phyloP scores from a whole-genome alignment of 1,140 invertebrate species.

The Arctopsyche grandis region DNA sequence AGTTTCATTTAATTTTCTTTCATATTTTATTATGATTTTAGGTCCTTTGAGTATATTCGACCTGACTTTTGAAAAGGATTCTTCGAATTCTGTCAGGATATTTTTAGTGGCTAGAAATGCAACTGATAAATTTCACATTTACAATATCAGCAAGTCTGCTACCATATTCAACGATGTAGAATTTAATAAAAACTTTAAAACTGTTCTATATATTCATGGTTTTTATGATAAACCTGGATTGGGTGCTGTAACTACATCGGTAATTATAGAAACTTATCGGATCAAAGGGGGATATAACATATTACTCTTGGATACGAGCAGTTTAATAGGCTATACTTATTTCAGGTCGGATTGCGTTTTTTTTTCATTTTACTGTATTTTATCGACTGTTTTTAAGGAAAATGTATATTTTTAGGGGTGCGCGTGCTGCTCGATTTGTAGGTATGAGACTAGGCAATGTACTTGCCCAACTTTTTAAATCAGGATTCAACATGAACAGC shows the following conservation, averaged over 20 bases:
- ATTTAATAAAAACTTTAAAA: constrained; percentile 42
- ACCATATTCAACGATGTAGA: constrained; percentile 11
- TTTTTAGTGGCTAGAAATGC: constrained; percentile 19
- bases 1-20: not conserved
- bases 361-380: not conserved
- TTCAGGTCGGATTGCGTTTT: constrained; percentile 28
- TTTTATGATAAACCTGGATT: constrained; percentile 31
- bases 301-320: constrained; percentile 35
- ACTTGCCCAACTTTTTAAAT: constrained; percentile 26
- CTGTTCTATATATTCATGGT: constrained; percentile 43
- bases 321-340: constrained; percentile 18
- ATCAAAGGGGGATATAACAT: constrained; percentile 43
- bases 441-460: constrained; percentile 39
- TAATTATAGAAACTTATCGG: constrained; percentile 30
- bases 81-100: constrained; percentile 31
- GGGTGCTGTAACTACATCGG: not conserved
- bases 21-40: constrained; percentile 7
- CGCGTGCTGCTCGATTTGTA: constrained; percentile 33
- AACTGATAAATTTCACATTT: constrained; percentile 28
- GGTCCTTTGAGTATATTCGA: constrained; percentile 42
- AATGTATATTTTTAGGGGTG: constrained; percentile 34
- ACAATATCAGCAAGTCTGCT: constrained; percentile 47
- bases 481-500: constrained; percentile 36
- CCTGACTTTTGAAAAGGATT: constrained; percentile 19
- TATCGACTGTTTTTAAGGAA: not conserved